phyloP scores from a whole-genome alignment of 2,797 vertebrate species.

The Acanthurus tractus region DNA sequence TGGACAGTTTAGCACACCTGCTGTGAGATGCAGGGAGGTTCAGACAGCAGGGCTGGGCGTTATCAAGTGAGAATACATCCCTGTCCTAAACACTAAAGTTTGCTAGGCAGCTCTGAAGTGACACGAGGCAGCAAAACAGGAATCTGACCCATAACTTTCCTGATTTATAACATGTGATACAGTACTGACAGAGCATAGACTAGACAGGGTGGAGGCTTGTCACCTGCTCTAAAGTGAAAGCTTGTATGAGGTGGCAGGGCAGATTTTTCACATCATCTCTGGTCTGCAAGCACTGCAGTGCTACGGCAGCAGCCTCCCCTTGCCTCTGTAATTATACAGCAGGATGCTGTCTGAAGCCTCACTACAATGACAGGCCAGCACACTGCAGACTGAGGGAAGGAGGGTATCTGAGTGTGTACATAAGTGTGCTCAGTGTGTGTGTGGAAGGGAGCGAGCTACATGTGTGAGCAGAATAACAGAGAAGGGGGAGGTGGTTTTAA shows the following conservation, averaged over 20 bases:
- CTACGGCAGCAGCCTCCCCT: constrained; percentile 54
- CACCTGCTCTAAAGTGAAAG: constrained; percentile 39
- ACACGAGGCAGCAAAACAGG: constrained; percentile 34
- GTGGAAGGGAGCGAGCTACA: neutral
- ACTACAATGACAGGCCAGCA: constrained; percentile 59
- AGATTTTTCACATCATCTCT: constrained; percentile 52
- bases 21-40: constrained; percentile 57
- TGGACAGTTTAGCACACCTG: constrained; percentile 62
- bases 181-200: constrained; percentile 36
- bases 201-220: constrained; percentile 31
- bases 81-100: constrained; percentile 29
- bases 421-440: constrained; percentile 25
- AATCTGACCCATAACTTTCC: constrained; percentile 34
- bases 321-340: constrained; percentile 72
- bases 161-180: constrained; percentile 23
- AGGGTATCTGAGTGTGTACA: constrained; percentile 31
- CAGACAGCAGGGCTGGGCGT: constrained; percentile 31
- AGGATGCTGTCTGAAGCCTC: constrained; percentile 65
- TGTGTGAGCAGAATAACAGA: constrained; percentile 52
- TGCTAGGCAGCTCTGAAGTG: constrained; percentile 20
- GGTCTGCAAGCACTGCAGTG: constrained; percentile 57
- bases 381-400: constrained; percentile 49
- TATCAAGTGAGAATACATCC: constrained; percentile 39
- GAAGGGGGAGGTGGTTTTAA: constrained; percentile 43
- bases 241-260: constrained; percentile 39